Percentiles rank a stretch among this genome's conserved stretches.
These are phyloP conservation scores for Cryptus armator DNA, from an alignment of 2,888 invertebrate species.

Conservation along the genomic window DNA sequence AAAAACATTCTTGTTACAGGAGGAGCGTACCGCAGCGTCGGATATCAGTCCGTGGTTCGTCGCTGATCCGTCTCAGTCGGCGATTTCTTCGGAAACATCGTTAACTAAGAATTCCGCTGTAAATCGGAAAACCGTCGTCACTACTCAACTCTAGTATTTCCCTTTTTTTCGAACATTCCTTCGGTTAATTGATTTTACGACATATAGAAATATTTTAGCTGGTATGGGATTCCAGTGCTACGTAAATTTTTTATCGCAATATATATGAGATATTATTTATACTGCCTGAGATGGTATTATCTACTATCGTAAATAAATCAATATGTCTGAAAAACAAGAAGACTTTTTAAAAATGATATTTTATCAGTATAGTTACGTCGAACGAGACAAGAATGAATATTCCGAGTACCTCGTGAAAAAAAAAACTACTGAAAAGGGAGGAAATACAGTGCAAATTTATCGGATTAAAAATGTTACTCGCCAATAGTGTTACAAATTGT, in stretches of 20 bases:
- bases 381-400: too few relatives aligned
- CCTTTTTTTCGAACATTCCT: constrained; percentile 58
- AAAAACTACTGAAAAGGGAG: too few relatives aligned
- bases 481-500: too few relatives aligned
- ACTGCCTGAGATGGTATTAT: constrained; percentile 61
- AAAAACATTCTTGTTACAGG: constrained; percentile 84
- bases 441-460: too few relatives aligned
- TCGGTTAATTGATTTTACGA: constrained; percentile 56
- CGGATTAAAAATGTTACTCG: too few relatives aligned
- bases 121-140: constrained; percentile 94
- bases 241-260: constrained; percentile 58
- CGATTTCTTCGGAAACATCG: constrained; percentile 87
- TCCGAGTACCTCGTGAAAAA: too few relatives aligned
- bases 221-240: constrained; percentile 65
- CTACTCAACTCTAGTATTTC: constrained; percentile 90
- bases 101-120: constrained; percentile 89
- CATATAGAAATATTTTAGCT: constrained; percentile 65
- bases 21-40: constrained; percentile 85
- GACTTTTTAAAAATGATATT: neutral
- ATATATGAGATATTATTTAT: constrained; percentile 63
- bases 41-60: constrained; percentile 91
- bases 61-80: constrained; percentile 87
- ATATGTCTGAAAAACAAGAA: constrained; percentile 29
- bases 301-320: constrained; percentile 39
- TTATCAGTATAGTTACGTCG: neutral